These are phyloP conservation scores for Ephestia elutella DNA, from an alignment of 1,140 invertebrate species.

Conservation along the genomic window DNA sequence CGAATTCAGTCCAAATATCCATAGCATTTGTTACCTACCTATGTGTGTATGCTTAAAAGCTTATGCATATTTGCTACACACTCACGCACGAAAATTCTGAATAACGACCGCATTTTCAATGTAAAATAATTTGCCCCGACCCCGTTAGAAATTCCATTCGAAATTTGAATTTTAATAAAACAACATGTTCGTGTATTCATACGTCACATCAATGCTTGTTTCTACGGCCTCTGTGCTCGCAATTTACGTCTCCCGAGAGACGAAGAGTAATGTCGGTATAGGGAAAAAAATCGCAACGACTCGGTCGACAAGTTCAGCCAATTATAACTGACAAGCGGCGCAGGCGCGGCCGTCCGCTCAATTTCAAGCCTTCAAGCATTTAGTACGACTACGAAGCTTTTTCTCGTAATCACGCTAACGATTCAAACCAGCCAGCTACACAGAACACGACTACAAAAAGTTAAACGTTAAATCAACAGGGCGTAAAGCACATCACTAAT, in stretches of 20 bases:
- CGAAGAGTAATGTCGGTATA: constrained; percentile 68
- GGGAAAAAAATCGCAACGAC: constrained; percentile 56
- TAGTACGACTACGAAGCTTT: constrained; percentile 15
- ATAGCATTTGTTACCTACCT: not conserved
- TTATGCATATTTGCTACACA: not conserved
- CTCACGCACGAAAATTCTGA: constrained; percentile 3
- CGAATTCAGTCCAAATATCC: too few relatives aligned
- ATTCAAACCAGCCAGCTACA: constrained; percentile 10
- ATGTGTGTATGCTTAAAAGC: not conserved
- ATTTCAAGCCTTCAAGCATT: constrained; percentile 36
- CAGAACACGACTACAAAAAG: constrained; percentile 1
- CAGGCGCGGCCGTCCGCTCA: constrained; percentile 38
- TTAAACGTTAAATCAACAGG: constrained; percentile 8
- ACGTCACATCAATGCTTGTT: constrained; percentile 65
- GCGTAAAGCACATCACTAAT: constrained; percentile 4
- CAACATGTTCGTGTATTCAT: constrained; percentile 62
- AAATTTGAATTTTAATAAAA: constrained; percentile 69
- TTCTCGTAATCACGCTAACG: constrained; percentile 24
- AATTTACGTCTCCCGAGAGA: constrained; percentile 71
- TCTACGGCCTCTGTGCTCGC: constrained; percentile 55
- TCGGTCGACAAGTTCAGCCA: constrained; percentile 72
- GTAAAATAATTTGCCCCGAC: constrained; percentile 11
- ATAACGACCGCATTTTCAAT: constrained; percentile 2
- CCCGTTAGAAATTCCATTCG: constrained; percentile 43
- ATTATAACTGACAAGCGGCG: constrained; percentile 72